phyloP scores from a whole-genome alignment of 1,140 invertebrate species.

The Melitaea cinxia region DNA sequence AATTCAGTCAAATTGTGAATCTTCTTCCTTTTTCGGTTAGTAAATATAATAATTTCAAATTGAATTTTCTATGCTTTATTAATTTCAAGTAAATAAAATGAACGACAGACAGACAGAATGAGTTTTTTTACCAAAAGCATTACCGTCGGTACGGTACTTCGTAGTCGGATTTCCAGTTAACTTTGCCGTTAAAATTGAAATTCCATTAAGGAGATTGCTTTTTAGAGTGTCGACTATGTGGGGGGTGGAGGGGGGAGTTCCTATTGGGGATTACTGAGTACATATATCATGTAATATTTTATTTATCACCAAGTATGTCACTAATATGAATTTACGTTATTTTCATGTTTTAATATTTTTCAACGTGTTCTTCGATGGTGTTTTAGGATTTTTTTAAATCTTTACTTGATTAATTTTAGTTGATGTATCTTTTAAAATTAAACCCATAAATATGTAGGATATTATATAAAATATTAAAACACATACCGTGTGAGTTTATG shows the following conservation, averaged over 20 bases:
- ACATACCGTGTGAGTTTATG: too few species aligned
- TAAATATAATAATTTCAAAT: too few species aligned
- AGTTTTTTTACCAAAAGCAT: constrained; percentile 1
- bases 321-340: constrained; percentile 5
- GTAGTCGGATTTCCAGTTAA: constrained; percentile 67
- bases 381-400: not conserved
- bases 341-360: not conserved
- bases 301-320: constrained; percentile 12
- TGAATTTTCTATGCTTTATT: too few species aligned
- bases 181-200: constrained; percentile 70
- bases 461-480: too few species aligned
- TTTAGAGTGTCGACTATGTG: constrained; percentile 55
- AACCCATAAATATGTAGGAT: too few species aligned
- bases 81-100: not conserved
- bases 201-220: constrained; percentile 76
- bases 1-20: too few species aligned
- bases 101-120: not conserved
- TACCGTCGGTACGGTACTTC: constrained; percentile 46
- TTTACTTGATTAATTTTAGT: not conserved
- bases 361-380: not conserved
- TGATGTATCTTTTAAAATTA: too few species aligned
- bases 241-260: constrained; percentile 3
- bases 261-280: constrained; percentile 20
- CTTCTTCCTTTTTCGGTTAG: too few species aligned
- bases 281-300: constrained; percentile 24